phyloP scores from a whole-genome alignment of 2,888 invertebrate species.

The Patella pellucida region DNA sequence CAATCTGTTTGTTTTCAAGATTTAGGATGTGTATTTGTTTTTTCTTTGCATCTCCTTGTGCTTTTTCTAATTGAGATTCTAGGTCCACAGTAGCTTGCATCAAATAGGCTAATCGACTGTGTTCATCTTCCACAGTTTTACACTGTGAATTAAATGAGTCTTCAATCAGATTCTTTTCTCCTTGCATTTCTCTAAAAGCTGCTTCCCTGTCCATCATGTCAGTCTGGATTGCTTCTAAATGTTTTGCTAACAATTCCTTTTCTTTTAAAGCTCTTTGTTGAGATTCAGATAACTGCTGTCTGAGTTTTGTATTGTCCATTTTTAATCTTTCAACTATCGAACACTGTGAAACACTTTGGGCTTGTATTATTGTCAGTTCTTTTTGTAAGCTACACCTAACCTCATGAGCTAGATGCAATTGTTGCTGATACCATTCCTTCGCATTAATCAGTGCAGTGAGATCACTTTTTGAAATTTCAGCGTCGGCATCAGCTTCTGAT shows the following conservation, averaged over 20 bases:
- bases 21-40: conserved; percentile 63
- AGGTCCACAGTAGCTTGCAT: conserved; percentile 65
- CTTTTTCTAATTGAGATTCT: conserved; percentile 66
- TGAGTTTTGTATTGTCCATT: conserved; percentile 66
- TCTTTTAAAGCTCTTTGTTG: conserved; percentile 71
- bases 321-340: conserved; percentile 69
- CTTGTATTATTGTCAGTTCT: conserved; percentile 67
- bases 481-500: conserved; percentile 69
- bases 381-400: conserved; percentile 69
- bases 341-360: conserved; percentile 56
- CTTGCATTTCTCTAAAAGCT: conserved; percentile 70
- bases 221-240: conserved; percentile 72
- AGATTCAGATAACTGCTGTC: conserved; percentile 67
- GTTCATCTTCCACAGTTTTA: conserved; percentile 69
- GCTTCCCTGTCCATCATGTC: conserved; percentile 73
- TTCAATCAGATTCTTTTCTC: conserved; percentile 67
- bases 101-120: conserved; percentile 54
- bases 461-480: conserved; percentile 67
- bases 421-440: conserved; percentile 73
- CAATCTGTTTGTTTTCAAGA: conserved; percentile 69
- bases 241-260: conserved; percentile 71
- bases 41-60: conserved; percentile 65
- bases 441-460: conserved; percentile 68
- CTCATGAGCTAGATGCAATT: conserved; percentile 70
- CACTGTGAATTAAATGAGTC: conserved; percentile 64